Base-by-base conservation (phyloP, 2,888 invertebrate species). In the Mystacides longicornis region DNA sequence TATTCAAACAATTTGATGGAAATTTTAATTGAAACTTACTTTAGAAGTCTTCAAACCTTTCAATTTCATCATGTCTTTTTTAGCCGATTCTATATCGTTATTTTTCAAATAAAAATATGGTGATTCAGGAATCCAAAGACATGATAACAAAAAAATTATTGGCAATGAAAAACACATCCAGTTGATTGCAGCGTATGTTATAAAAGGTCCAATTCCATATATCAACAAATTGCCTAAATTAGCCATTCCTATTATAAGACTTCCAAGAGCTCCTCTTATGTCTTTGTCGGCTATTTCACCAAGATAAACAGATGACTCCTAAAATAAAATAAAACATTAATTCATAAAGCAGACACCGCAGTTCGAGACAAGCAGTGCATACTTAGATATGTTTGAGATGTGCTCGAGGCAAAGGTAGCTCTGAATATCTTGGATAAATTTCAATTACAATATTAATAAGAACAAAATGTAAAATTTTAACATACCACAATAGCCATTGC, bases 121-220 rank as follows among this genome's bases (percentile, higher is more conserved):
- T 0, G 82, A 81, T 63, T 83, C 83, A 0, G 83, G 83, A 67
- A 82, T 75, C 77, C 80, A 80, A 5, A 71, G 58, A 63, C 81
- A 80, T 0, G 71, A 65, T 0, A 74, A 33, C 46, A 78, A 72
- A 56, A 78, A 79, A 19, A 72, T 58, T 2, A 78, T 62, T 0
- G 81, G 79, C 22, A 81, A 68, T 0, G 73, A 61, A 1, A 77
- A 62, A 22, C 79, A 70, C 19, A 76, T 69, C 21, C 71, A 70
- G 69, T 82, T 68, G 59, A 75, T 55, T 55, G 68, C 64, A 0
- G 66, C 68, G 62, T 78, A 78, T 0, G 77, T 72, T 1, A 78
- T 74, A 57, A 76, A 77, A 0, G 79, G 78, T 0, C 79, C 79
- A 1, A 75, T 64, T 9, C 74, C 66, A 61, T 75, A 77, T 48